Evolutionary conservation across 2,888 invertebrate species (phyloP), one percentile per base, ranked within the genome.

Genomic region (Ectobius pallidus): DNA sequence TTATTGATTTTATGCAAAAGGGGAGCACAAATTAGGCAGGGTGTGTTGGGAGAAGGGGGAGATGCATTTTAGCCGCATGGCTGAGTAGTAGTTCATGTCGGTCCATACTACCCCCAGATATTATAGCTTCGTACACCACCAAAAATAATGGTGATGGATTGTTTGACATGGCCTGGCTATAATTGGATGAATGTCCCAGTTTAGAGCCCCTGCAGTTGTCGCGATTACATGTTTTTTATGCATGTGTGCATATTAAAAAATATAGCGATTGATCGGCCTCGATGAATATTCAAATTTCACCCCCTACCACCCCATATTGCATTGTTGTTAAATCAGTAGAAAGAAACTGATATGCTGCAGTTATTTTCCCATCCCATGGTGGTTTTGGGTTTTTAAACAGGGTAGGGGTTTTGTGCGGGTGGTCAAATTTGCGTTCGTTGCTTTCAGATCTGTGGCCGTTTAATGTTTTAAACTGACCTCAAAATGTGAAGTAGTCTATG

Each of bases 81-180:
- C 20, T 52, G n/a, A n/a, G n/a, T 22, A 22, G 3, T 52, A 18
- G 14, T 1, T 9, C 22, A 2, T 20, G 22, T 11, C 22, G 20
- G 6, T 22, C 11, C 20, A 52, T 52, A 25, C 7, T 52, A 25
- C 52, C n/a, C n/a, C 20, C 22, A 7, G 25, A 52, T 52, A 52
- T n/a, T 52, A 52, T 25, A 52, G 3, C 52, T 6, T 3, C 52
- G 25, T 52, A 25, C 14, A 52, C 14, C 25, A 52, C 52, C 52
- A 25, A 25, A 52, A 52, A 52, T 52, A 52, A 52, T 52, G 52
- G 52, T 9, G 52, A 52, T 52, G 52, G 52, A 52, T n/a, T 52
- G 52, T 11, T 2, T 52, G 52, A 52, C 52, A 52, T 22, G 52
- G 18, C 14, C 25, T 3, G 18, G 52, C 52, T 22, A 22, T 52